Percentiles rank a stretch among this genome's conserved stretches.
phyloP scores from a whole-genome alignment of 2,797 vertebrate species.

The Sebastiscus tertius region DNA sequence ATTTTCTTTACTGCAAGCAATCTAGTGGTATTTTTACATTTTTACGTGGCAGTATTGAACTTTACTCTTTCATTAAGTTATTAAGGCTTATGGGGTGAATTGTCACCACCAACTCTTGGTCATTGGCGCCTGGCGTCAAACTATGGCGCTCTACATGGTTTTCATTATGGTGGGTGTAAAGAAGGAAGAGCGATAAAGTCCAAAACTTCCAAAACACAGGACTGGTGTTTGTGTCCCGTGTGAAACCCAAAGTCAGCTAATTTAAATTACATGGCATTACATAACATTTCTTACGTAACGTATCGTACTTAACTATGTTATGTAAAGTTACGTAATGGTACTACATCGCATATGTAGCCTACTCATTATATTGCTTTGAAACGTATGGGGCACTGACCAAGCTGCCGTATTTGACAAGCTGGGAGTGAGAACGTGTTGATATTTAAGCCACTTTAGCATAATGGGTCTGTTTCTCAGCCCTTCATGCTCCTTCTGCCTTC shows the following conservation, averaged over 20 bases:
- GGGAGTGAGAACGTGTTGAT: fast-evolving
- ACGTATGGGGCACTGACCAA: no score
- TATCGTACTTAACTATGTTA: neutral
- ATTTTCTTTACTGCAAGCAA: neutral
- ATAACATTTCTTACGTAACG: neutral
- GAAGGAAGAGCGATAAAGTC: neutral
- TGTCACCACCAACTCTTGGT: no score
- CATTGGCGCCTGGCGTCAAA: neutral
- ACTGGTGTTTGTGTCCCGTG: neutral
- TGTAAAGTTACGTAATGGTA: no score
- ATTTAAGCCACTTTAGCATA: neutral
- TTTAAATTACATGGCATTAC: neutral
- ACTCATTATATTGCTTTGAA: neutral
- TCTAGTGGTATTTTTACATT: neutral
- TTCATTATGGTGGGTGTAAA: fast-evolving
- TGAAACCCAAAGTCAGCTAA: neutral
- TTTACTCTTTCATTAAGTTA: neutral
- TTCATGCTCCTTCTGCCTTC: neutral
- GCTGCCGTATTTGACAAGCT: no score
- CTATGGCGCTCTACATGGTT: fast-evolving
- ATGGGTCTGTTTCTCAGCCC: neutral
- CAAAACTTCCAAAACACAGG: neutral
- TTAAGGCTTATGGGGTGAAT: no score
- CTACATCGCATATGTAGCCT: no score
- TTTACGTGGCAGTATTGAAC: neutral